Conservation (phyloP, 1,140 invertebrate species). For the Neodiprion lecontei region DNA sequence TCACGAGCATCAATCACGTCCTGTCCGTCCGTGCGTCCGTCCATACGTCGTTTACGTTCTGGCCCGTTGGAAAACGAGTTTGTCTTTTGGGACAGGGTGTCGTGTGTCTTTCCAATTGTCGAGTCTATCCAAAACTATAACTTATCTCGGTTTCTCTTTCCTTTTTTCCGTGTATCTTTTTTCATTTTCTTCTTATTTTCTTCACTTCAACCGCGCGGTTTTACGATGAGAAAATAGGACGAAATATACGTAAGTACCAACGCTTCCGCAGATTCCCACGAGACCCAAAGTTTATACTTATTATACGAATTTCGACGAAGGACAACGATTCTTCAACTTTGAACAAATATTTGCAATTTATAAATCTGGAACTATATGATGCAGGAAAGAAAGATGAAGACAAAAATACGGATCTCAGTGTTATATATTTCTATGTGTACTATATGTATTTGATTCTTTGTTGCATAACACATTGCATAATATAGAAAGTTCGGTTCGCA, state of each 20-base stretch:
- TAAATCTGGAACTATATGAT: too few relatives aligned
- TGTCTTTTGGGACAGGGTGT: neutral
- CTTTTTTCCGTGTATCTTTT: constrained; percentile 8
- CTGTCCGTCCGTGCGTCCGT: constrained; percentile 38
- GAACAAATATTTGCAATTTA: too few relatives aligned
- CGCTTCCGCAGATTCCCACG: too few relatives aligned
- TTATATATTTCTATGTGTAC: too few relatives aligned
- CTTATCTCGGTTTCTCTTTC: constrained; percentile 18
- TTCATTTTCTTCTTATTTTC: constrained; percentile 2
- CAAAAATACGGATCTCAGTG: too few relatives aligned
- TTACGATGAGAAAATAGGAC: neutral
- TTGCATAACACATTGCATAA: neutral
- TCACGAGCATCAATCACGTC: constrained; percentile 57
- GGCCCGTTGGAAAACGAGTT: constrained; percentile 12
- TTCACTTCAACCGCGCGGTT: neutral
- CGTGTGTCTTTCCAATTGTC: constrained; percentile 27
- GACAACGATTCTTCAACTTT: too few relatives aligned
- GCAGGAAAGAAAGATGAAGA: too few relatives aligned
- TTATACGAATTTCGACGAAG: too few relatives aligned
- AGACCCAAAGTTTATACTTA: too few relatives aligned
- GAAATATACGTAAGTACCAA: neutral
- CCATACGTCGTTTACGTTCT: constrained; percentile 27
- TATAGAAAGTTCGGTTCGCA: neutral
- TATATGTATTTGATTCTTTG: neutral
- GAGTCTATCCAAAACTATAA: constrained; percentile 30